These are phyloP conservation scores for Eupithecia inturbata DNA, from an alignment of 2,888 invertebrate species.

Conservation along the genomic window DNA sequence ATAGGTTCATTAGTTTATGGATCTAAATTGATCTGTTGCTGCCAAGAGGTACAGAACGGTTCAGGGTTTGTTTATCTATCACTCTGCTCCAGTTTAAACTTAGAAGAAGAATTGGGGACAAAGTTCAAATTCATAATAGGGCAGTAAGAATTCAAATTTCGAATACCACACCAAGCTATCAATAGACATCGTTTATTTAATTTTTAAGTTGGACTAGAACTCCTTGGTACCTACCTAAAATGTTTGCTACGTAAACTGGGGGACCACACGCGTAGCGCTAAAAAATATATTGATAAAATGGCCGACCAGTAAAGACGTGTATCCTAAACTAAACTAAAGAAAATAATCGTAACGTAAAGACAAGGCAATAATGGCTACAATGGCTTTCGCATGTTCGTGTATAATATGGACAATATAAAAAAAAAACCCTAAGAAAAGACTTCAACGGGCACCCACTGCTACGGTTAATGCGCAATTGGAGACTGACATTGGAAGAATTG, in stretches of 20 bases:
- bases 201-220: not conserved
- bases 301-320: too few species aligned
- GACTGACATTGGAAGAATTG: too few species aligned
- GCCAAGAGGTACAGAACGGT: not conserved
- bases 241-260: conserved; percentile 8
- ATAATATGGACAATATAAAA: too few species aligned
- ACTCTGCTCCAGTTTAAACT: not conserved
- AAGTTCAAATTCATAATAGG: not conserved
- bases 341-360: too few species aligned
- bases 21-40: not conserved
- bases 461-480: too few species aligned
- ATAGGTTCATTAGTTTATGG: conserved; percentile 3
- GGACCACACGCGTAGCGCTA: conserved; percentile 17
- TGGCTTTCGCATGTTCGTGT: too few species aligned
- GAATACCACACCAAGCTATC: not conserved
- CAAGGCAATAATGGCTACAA: too few species aligned
- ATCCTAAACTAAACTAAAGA: too few species aligned
- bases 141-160: not conserved
- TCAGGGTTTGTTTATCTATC: not conserved
- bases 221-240: not conserved
- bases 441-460: conserved; percentile 18
- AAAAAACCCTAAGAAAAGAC: conserved; percentile 10
- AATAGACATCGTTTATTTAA: not conserved
- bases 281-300: not conserved
- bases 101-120: not conserved